Conservation (phyloP, 2,113 vertebrate species). For the Triplophysa tibetana region DNA sequence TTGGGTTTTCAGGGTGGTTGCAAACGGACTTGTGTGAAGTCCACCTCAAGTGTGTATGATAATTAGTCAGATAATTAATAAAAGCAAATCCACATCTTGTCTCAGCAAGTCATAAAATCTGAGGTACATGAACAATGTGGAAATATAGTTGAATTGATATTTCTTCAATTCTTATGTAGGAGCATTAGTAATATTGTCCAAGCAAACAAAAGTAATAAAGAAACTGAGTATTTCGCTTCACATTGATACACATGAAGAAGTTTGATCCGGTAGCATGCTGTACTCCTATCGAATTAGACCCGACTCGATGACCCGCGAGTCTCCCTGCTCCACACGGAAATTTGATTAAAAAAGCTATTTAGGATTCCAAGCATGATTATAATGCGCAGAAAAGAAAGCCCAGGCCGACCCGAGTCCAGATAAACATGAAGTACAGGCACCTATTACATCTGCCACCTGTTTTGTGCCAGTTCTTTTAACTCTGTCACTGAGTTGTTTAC, state of each 20-base stretch:
- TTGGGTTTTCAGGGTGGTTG: no score
- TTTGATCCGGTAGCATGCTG: conserved; percentile 31
- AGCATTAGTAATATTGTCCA: no score
- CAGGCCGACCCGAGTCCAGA: neutral
- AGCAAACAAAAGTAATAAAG: neutral
- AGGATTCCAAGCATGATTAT: conserved; percentile 32
- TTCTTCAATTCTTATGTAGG: no score
- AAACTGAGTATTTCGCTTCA: neutral
- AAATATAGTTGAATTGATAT: no score
- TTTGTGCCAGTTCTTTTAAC: conserved; percentile 53
- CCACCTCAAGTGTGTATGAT: no score
- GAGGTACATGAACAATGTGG: no score
- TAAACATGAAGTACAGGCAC: conserved; percentile 3
- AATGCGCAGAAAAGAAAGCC: conserved; percentile 19
- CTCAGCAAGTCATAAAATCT: no score
- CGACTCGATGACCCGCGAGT: conserved; percentile 20
- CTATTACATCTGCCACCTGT: conserved; percentile 36
- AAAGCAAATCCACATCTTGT: no score
- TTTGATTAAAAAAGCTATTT: conserved; percentile 31
- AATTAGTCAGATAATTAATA: no score
- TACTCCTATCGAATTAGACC: conserved; percentile 34
- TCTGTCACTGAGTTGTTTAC: conserved; percentile 72
- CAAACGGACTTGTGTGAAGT: no score
- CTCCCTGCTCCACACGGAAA: conserved; percentile 34
- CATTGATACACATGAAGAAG: conserved; percentile 2